A percentile compares a stretch with the other conserved stretches of the same genome.
Evolutionary conservation across 2,888 invertebrate species (phyloP).

Genomic region (Leptopilina drosophilae): DNA sequence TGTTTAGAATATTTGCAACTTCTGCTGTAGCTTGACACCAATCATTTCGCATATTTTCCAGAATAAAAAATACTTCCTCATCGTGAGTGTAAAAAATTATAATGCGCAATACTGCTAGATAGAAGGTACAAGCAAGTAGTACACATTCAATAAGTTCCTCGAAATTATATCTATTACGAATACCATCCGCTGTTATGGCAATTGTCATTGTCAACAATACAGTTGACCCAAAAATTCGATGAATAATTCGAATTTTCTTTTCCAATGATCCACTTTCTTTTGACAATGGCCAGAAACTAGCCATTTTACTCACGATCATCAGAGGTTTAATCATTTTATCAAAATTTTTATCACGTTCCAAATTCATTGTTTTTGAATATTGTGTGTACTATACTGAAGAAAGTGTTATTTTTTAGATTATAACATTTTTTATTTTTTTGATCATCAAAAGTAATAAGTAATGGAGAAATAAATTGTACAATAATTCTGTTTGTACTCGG

Average conservation of each 20-base stretch:
- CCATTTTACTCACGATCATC: slow-evolving; percentile 26
- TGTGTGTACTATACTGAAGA: not conserved
- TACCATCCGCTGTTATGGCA: slow-evolving; percentile 56
- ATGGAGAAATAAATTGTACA: too few relatives aligned
- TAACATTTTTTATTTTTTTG: too few relatives aligned
- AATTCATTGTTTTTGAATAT: not conserved
- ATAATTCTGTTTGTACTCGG: too few relatives aligned
- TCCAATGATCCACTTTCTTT: slow-evolving; percentile 18
- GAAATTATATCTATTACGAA: slow-evolving; percentile 60
- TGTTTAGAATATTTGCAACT: slow-evolving; percentile 56
- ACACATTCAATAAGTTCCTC: slow-evolving; percentile 67
- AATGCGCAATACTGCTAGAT: slow-evolving; percentile 61
- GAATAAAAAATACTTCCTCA: slow-evolving; percentile 62
- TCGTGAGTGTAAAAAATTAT: slow-evolving; percentile 58
- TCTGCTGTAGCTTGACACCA: slow-evolving; percentile 61
- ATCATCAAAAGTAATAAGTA: too few relatives aligned
- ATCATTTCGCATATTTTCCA: slow-evolving; percentile 66
- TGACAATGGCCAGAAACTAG: slow-evolving; percentile 46
- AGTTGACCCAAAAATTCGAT: slow-evolving; percentile 57
- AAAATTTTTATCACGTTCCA: slow-evolving; percentile 37
- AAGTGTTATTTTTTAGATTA: too few relatives aligned
- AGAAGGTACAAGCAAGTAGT: slow-evolving; percentile 58
- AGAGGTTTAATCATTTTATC: slow-evolving; percentile 45
- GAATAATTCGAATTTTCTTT: slow-evolving; percentile 50
- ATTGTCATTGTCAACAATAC: slow-evolving; percentile 7